Evolutionary conservation across 2,797 vertebrate genomes (phyloP).

Genomic region (Orientallactaga sibirica): DNA sequence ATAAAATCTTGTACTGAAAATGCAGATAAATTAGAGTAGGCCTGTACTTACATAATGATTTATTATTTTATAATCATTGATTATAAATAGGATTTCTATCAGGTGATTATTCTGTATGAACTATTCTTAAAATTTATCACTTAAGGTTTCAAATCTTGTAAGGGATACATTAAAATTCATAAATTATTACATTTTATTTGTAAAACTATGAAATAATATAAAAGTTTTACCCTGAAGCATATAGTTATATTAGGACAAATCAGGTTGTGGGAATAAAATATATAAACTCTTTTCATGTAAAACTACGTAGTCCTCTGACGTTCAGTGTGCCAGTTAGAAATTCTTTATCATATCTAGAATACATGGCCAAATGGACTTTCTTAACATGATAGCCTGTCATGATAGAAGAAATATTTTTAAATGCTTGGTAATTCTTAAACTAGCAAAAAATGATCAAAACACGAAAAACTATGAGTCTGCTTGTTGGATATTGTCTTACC

Average conservation of each 20-base stretch:
- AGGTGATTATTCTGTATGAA: not conserved
- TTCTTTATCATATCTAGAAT: not conserved
- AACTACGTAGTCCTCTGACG: not conserved
- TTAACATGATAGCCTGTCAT: not conserved
- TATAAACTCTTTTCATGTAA: not conserved
- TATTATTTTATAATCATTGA: not conserved
- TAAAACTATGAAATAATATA: not conserved
- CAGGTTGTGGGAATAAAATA: not conserved
- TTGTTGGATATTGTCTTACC: accelerated
- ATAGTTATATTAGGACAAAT: not conserved
- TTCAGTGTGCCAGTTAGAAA: not conserved
- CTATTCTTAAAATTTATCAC: not conserved
- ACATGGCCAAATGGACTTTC: not conserved
- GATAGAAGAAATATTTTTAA: not conserved
- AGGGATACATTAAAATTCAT: not conserved
- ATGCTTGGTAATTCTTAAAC: not conserved
- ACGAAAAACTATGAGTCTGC: not conserved
- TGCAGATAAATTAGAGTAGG: not conserved
- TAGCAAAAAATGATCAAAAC: accelerated
- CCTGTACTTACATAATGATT: not conserved
- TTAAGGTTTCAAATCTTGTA: not conserved
- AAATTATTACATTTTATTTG: slow-evolving; percentile 3
- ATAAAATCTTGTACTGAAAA: slow-evolving; percentile 29
- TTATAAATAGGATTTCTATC: not conserved
- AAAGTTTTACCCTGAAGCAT: not conserved